Conservation (phyloP, 2,888 invertebrate species). For the Drosophila anceps region DNA sequence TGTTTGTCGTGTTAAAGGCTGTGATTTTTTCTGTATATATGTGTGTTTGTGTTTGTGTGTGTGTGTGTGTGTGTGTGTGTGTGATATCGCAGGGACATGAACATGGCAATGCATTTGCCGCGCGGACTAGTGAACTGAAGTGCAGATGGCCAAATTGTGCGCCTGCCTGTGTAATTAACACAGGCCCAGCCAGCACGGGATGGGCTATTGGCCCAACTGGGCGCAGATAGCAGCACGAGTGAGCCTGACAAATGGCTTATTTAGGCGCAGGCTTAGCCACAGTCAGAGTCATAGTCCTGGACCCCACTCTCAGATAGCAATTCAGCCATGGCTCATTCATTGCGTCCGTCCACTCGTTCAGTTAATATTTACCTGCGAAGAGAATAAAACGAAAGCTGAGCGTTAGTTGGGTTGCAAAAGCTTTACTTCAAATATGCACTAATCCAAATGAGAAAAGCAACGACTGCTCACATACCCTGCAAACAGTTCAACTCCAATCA, state of each 20-base stretch:
- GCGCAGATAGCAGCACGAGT: conserved; percentile 39
- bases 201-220: neutral
- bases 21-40: conserved; percentile 46
- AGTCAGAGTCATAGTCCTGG: neutral
- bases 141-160: conserved; percentile 50
- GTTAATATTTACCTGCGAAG: conserved; percentile 53
- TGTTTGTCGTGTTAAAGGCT: conserved; percentile 75
- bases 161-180: conserved; percentile 69
- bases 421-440: neutral
- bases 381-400: conserved; percentile 23
- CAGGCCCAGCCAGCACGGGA: conserved; percentile 29
- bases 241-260: conserved; percentile 77
- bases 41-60: neutral
- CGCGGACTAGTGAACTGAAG: conserved; percentile 43
- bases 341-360: conserved; percentile 2
- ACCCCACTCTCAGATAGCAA: conserved; percentile 5
- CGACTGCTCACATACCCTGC: neutral
- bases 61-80: neutral
- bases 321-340: conserved; percentile 2
- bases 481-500: neutral
- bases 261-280: conserved; percentile 55
- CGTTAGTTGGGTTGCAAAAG: conserved; percentile 26
- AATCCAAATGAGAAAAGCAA: neutral
- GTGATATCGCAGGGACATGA: conserved; percentile 16
- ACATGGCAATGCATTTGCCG: conserved; percentile 43